Percentiles rank a stretch among this genome's conserved stretches.
Conservation (phyloP, 2,888 invertebrate species). For the Lobophora halterata region DNA sequence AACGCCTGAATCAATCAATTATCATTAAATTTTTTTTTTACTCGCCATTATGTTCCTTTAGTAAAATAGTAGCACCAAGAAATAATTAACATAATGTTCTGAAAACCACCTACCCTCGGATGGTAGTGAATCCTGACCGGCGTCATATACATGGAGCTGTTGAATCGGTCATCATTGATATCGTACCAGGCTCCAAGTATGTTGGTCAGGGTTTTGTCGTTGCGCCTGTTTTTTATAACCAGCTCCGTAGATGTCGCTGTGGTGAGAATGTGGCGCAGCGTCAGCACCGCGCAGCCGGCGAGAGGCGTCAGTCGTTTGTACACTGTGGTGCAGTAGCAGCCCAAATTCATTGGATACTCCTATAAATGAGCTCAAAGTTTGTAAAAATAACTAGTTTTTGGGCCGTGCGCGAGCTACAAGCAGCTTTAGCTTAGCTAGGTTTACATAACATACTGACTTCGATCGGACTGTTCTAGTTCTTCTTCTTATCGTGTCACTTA, state of each 20-base stretch:
- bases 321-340: constrained; percentile 49
- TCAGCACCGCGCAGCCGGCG: constrained; percentile 47
- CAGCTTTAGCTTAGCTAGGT: too few relatives aligned
- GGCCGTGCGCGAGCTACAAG: too few relatives aligned
- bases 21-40: too few relatives aligned
- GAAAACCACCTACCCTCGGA: constrained; percentile 44
- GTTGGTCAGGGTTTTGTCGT: constrained; percentile 24
- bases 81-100: too few relatives aligned
- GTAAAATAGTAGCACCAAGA: too few relatives aligned
- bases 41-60: too few relatives aligned
- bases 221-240: constrained; percentile 33
- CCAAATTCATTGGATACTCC: constrained; percentile 30
- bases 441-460: too few relatives aligned
- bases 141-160: constrained; percentile 44
- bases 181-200: constrained; percentile 57
- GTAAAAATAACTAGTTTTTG: too few relatives aligned
- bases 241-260: constrained; percentile 51
- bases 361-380: constrained; percentile 20
- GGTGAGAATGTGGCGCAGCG: constrained; percentile 48
- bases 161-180: constrained; percentile 17
- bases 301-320: constrained; percentile 37
- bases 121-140: constrained; percentile 49
- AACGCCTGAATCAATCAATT: too few relatives aligned
- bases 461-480: too few relatives aligned
- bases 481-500: too few relatives aligned